Base-by-base conservation (phyloP, 2,797 vertebrate species). In the Chelonia mydas region DNA sequence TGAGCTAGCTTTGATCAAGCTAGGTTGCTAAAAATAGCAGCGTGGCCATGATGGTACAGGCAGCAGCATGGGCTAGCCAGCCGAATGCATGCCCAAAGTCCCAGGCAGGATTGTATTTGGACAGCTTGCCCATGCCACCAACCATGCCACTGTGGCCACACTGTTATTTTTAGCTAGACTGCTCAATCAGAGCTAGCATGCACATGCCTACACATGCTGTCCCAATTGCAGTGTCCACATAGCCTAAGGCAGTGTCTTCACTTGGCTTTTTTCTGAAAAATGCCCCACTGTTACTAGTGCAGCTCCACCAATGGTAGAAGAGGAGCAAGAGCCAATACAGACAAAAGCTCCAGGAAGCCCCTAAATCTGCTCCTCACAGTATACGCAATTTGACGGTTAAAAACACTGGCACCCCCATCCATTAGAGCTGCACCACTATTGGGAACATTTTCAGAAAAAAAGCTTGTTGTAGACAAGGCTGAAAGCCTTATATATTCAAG, bases 181-280 rank as follows among this genome's bases (percentile, higher is more conserved):
- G 7, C 51, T 53, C 51, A 53, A 53, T 53, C 51, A 53, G 51
- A 53, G 51, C 51, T 21, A 53, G 51, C 19, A 87, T 37, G 72
- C 25, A 41, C 28, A 81, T 37, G 9, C 16, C 7, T 54, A 55
- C 41, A 16, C 5, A 57, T 61, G 31, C 11, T 50, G 84, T 47
- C 37, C 50, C 33, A 47, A 61, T 12, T 54, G 25, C 12, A 68
- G 45, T n/a, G 86, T 0, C 0, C 41, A 74, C 12, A 2, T 13
- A 47, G 17, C 55, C 78, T 45, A 78, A 1, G 45, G 74, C n/a
- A 25, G 25, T 0, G 1, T 8, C 17, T 50, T 47, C 84, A 54
- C 23, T 31, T 84, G 25, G 45, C n/a, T 53, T 53, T 53, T 53
- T 21, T 53, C 51, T 21, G 51, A 53, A 53, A 53, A 53, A 53